These are phyloP conservation scores for Papilio polyxenes DNA, from an alignment of 1,140 invertebrate genomes.

Conservation along the genomic window DNA sequence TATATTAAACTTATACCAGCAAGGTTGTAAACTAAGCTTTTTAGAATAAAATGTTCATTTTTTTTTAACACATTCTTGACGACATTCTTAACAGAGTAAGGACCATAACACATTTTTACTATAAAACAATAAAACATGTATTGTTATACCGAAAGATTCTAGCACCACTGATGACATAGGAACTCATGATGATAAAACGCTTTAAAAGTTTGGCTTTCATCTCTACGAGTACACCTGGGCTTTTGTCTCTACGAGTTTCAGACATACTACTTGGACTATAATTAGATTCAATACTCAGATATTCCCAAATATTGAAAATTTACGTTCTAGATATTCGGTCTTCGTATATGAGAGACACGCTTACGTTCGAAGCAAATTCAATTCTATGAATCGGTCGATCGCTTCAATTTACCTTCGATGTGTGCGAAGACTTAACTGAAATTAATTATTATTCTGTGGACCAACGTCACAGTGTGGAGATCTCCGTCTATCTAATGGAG, in stretches of 20 bases:
- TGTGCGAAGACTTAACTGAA: conserved; percentile 3
- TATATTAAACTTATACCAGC: not conserved
- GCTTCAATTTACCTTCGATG: conserved; percentile 44
- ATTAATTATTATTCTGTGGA: conserved; percentile 26
- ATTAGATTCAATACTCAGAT: not conserved
- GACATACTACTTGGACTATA: not conserved
- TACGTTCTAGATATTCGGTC: not conserved
- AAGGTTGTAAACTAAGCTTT: not conserved
- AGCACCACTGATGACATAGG: not conserved
- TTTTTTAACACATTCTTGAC: not conserved
- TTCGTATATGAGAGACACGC: conserved; percentile 43
- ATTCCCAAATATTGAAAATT: not conserved
- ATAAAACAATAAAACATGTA: too few species aligned
- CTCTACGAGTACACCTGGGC: too few species aligned
- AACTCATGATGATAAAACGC: not conserved
- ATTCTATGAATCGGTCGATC: conserved; percentile 46
- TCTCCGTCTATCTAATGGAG: conserved; percentile 28
- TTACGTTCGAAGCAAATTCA: conserved; percentile 50
- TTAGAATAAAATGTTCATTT: not conserved
- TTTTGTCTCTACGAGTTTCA: too few species aligned
- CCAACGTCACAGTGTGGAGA: not conserved
- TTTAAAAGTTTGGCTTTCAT: too few species aligned
- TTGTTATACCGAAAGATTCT: too few species aligned
- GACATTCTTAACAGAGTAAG: not conserved
- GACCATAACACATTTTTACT: not conserved